phyloP scores from a whole-genome alignment of 2,797 vertebrate genomes.

The Bovichtus diacanthus region DNA sequence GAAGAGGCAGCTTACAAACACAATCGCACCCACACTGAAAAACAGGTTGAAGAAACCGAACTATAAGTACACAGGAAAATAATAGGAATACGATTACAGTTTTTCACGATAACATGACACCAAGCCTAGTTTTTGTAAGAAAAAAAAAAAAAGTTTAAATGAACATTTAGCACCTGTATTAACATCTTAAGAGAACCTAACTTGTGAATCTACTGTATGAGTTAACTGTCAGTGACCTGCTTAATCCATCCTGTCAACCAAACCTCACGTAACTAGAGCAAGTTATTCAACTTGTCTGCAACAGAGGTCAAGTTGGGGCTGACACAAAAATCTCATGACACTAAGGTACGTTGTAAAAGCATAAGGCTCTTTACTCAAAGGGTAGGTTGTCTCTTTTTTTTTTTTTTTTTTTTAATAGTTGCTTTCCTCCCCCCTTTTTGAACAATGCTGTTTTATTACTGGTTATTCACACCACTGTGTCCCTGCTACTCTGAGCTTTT shows the following conservation, averaged over 20 bases:
- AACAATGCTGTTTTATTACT: background rate
- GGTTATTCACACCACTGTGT: constrained; percentile 37
- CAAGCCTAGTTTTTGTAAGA: constrained; percentile 16
- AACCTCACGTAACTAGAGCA: background rate
- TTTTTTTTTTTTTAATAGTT: too few species aligned
- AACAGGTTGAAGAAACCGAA: background rate
- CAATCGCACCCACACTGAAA: background rate
- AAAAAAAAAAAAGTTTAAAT: background rate
- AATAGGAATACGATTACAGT: constrained; percentile 1
- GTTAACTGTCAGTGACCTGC: constrained; percentile 15
- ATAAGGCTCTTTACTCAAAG: background rate
- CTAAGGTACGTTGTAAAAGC: background rate
- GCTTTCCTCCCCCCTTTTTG: background rate
- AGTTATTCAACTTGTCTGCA: background rate
- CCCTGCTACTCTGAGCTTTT: constrained; percentile 35
- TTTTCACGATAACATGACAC: background rate
- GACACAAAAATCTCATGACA: background rate
- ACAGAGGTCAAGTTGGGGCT: background rate
- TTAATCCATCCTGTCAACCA: constrained; percentile 44
- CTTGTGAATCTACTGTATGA: background rate
- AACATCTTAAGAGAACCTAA: constrained; percentile 12
- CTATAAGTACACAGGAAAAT: background rate
- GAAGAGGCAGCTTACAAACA: constrained; percentile 50
- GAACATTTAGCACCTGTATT: constrained; percentile 27
- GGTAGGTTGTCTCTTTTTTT: constrained; percentile 20